phyloP scores from a whole-genome alignment of 2,797 vertebrate species.

The Corythornis leucogaster region DNA sequence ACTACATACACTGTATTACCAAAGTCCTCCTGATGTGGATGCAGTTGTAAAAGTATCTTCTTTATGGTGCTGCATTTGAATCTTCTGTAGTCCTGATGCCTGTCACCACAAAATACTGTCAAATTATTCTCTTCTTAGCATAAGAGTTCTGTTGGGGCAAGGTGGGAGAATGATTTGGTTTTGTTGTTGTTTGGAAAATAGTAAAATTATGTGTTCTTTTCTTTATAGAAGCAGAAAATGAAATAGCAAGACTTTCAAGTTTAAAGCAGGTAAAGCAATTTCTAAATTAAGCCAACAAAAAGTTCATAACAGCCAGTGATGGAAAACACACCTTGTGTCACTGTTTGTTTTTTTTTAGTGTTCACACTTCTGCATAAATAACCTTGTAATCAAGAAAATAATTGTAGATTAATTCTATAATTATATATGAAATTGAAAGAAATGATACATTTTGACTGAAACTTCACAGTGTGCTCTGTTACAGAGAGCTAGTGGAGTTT shows the following conservation, averaged over 20 bases:
- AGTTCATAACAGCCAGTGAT: not conserved
- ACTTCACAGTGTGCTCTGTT: not conserved
- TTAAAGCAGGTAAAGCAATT: slow-evolving; percentile 82
- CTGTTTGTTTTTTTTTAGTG: not conserved
- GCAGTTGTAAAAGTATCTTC: not conserved
- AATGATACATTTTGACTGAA: not conserved
- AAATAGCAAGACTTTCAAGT: slow-evolving; percentile 84
- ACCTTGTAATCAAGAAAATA: not conserved
- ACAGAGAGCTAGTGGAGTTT: not conserved
- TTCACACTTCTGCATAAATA: not conserved
- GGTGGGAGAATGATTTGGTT: not conserved
- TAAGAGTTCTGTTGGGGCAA: not conserved
- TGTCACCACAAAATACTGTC: not conserved
- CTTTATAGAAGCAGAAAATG: slow-evolving; percentile 86
- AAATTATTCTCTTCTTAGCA: not conserved
- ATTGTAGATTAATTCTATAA: not conserved
- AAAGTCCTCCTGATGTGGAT: not conserved
- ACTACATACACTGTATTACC: not conserved
- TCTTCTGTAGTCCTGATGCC: not conserved
- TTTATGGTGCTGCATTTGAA: not conserved
- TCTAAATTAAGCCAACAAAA: not conserved
- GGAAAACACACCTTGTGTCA: rapidly evolving
- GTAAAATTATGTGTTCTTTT: not conserved
- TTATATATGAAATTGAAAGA: not conserved
- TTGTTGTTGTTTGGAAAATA: not conserved